Percentiles rank a stretch among this genome's conserved stretches.
Conservation (phyloP, 2,888 invertebrate species). For the Pteria penguin region DNA sequence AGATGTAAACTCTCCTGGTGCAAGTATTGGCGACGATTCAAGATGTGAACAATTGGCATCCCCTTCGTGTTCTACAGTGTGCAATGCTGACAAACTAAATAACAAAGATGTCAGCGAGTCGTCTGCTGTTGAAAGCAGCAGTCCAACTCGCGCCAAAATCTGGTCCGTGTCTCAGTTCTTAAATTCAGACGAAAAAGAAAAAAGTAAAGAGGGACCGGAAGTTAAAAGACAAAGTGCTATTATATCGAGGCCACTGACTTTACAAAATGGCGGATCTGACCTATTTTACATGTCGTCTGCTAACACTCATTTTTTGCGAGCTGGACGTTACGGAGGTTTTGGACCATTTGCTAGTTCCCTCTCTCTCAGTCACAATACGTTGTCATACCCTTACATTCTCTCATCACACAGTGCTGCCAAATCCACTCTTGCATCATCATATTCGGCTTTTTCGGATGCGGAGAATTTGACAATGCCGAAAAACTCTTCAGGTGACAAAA, state of each 20-base stretch:
- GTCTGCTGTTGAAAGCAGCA: slow-evolving; percentile 23
- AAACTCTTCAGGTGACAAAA: slow-evolving; percentile 50
- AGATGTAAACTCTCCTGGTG: slow-evolving; percentile 34
- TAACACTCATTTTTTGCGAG: slow-evolving; percentile 53
- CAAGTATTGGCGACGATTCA: slow-evolving; percentile 39
- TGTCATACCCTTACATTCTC: slow-evolving; percentile 73
- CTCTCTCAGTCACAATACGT: slow-evolving; percentile 68
- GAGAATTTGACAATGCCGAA: slow-evolving; percentile 52
- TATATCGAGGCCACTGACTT: slow-evolving; percentile 40
- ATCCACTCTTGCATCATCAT: slow-evolving; percentile 44
- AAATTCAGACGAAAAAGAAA: slow-evolving; percentile 41
- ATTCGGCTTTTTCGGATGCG: slow-evolving; percentile 47
- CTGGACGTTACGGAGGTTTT: slow-evolving; percentile 63
- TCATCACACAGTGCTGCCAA: slow-evolving; percentile 63
- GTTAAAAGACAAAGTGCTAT: slow-evolving; percentile 46
- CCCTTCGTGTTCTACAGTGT: slow-evolving; percentile 8
- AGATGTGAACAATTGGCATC: slow-evolving; percentile 25
- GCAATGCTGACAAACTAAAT: slow-evolving; percentile 11
- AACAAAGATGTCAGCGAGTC: slow-evolving; percentile 6
- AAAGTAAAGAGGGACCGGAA: slow-evolving; percentile 2
- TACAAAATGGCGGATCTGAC: slow-evolving; percentile 46
- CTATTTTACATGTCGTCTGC: slow-evolving; percentile 64
- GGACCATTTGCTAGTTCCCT: slow-evolving; percentile 60
- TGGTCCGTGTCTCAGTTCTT: slow-evolving; percentile 71
- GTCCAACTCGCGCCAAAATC: slow-evolving; percentile 63